Evolutionary conservation across 2,113 vertebrate genomes (phyloP), one percentile per base, ranked within the genome.

Genomic region (Oxyruncus cristatus): DNA sequence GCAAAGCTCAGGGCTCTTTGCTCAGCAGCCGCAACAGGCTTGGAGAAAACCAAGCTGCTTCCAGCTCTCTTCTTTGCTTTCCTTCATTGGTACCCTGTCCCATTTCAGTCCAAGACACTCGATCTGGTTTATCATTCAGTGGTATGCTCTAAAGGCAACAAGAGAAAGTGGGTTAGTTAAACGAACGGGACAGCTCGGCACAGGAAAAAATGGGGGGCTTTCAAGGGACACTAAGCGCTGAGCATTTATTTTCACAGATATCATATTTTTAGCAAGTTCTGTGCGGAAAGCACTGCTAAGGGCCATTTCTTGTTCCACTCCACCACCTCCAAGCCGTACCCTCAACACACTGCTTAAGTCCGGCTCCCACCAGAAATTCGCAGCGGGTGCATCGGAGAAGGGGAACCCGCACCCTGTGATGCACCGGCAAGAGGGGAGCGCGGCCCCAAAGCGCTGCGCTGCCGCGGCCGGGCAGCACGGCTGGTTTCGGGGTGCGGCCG

Each of bases 1-100:
- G 85, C 89, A 89, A 97, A 96, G 94, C 92, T 88, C 87, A 33
- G 88, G 94, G 78, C 88, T 96, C 89, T 94, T 97, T 97, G 95
- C 95, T 93, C 85, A 94, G 97, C 89, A 89, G 78, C 95, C 92
- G 39, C 93, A 49, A 79, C 5, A 4, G 85, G 75, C 95, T 95
- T 74, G 94, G 93, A 88, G 88, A 94, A 96, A 96, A 93, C 93
- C 88, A 92, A 93, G 85, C 90, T 77, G 92, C 67, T 92, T 95
- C 93, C 89, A 96, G 94, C 93, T 76, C 89, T 87, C 91, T 93
- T 96, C 88, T 90, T 93, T 23, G 49, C 89, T 93, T 97, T 97
- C 94, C 97, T 96, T 96, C 97, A 95, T 97, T 94, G 94, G 93
- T 95, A 96, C 96, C 96, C 88, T 95, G 88, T 97, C 93, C 94